Evolutionary conservation across 1,140 invertebrate genomes (phyloP), one percentile per base, ranked within the genome.

Genomic region (Drosophila truncata): DNA sequence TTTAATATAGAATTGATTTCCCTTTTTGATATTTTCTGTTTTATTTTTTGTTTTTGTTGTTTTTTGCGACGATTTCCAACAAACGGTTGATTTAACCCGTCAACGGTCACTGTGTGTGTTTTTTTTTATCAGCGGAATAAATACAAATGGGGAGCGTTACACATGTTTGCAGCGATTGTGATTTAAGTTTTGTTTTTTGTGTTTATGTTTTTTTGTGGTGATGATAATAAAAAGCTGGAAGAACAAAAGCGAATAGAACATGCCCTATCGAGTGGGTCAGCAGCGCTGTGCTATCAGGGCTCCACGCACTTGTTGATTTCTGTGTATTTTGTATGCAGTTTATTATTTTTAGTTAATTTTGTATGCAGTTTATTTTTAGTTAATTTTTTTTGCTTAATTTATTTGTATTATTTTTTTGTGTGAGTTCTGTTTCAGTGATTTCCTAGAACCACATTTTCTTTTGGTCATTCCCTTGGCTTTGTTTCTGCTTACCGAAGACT

Each of bases 221-320:
- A 33, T 10, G 70, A 72, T 50, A 72, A 72, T 50, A 60, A 72
- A 59, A 71, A 37, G 46, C 46, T 13, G 25, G 44, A 44, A 44
- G 20, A 59, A 60, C 23, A 58, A 57, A 65, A 33, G 37, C 42
- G 41, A 62, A 31, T 41, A 46, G 57, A 58, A 29, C 41, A 69
- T 66, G 62, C 63, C 63, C 63, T 62, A 65, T 65, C 63, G 63
- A 27, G 29, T 62, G 57, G 62, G 39, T 63, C 67, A 39, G 35
- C 55, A 18, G 35, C n/a, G n/a, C 47, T 42, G 18, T 42, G 58
- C 61, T 62, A 75, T 70, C 46, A 10, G 14, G 10, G 14, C 27
- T 70, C 69, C 82, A 80, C 79, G 82, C 82, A 86, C 69, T 78
- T 86, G 55, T 74, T 78, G 78, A 75, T 86, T 78, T 75, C 35